Conservation (phyloP, 2,888 invertebrate species). For the Caenorhabditis wallacei region DNA sequence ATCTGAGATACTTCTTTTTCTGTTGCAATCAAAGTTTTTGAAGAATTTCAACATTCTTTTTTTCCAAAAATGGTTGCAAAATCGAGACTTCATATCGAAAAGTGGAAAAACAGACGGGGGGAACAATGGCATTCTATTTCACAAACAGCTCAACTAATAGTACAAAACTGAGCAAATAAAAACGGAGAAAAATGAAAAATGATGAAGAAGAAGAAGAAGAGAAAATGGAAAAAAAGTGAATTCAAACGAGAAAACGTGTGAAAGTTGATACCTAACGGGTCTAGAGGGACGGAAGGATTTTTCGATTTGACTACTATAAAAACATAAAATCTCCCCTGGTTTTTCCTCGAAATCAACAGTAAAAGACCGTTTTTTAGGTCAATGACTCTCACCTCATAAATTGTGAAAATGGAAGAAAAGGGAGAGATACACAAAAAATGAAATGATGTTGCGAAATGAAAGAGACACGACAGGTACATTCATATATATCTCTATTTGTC, state of each 20-base stretch:
- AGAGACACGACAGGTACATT: slow-evolving; percentile 43
- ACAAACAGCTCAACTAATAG: slow-evolving; percentile 59
- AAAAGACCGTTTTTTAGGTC: slow-evolving; percentile 44
- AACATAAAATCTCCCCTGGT: slow-evolving; percentile 17
- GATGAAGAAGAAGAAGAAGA: background rate
- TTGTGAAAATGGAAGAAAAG: slow-evolving; percentile 36
- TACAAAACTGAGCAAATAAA: slow-evolving; percentile 62
- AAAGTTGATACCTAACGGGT: slow-evolving; percentile 50
- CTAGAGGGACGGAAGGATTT: background rate
- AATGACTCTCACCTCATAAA: slow-evolving; percentile 56
- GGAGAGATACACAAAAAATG: slow-evolving; percentile 31
- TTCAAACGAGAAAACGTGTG: slow-evolving; percentile 41
- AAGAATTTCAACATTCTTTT: slow-evolving; percentile 3
- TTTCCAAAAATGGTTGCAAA: slow-evolving; percentile 26
- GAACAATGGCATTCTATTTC: slow-evolving; percentile 36
- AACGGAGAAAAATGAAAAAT: slow-evolving; percentile 22
- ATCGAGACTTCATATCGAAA: background rate
- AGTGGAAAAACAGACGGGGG: background rate
- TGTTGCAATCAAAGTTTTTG: background rate
- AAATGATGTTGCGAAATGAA: slow-evolving; percentile 46
- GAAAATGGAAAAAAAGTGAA: slow-evolving; percentile 22
- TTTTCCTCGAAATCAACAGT: background rate
- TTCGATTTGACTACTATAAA: slow-evolving; percentile 41
- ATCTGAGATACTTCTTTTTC: background rate
- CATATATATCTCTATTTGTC: slow-evolving; percentile 41